These are phyloP conservation scores for Gnathonemus echidnorhynchus DNA, from an alignment of 2,113 vertebrate species.

Conservation along the genomic window DNA sequence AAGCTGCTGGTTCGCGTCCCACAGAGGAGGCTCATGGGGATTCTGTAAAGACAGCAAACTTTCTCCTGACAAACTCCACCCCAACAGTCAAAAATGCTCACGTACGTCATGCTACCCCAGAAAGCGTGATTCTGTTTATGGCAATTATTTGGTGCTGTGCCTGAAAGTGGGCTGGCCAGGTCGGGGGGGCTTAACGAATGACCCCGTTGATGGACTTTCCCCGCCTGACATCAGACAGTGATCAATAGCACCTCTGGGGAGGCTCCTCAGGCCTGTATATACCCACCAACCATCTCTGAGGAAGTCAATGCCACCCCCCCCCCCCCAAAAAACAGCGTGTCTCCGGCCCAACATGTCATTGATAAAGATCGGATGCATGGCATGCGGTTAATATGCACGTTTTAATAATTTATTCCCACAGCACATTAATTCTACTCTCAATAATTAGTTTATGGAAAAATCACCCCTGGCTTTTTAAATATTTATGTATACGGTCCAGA, in stretches of 20 bases:
- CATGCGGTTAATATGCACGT: not conserved
- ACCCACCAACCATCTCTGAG: not conserved
- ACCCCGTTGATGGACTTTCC: not conserved
- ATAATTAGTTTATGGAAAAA: constrained; percentile 9
- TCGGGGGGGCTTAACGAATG: not conserved
- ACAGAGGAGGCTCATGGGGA: not conserved
- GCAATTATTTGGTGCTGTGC: not conserved
- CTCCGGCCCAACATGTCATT: not conserved
- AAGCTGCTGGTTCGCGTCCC: not conserved
- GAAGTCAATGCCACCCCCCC: not conserved
- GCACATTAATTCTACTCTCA: not conserved
- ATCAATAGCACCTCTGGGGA: not conserved
- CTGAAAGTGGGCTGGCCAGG: not conserved
- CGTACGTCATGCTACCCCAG: not conserved
- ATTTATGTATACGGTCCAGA: not conserved
- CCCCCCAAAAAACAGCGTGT: not conserved
- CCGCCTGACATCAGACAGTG: not conserved
- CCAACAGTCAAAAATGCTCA: not conserved
- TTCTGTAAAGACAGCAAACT: not conserved
- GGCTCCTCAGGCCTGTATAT: not conserved
- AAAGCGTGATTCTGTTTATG: not conserved
- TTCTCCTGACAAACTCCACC: not conserved
- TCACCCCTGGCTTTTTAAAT: not conserved
- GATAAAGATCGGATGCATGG: not conserved
- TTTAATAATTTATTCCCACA: constrained; percentile 1